Percentiles rank a stretch among this genome's conserved stretches.
Conservation (phyloP, 1,140 invertebrate species). For the Megathymus violae region DNA sequence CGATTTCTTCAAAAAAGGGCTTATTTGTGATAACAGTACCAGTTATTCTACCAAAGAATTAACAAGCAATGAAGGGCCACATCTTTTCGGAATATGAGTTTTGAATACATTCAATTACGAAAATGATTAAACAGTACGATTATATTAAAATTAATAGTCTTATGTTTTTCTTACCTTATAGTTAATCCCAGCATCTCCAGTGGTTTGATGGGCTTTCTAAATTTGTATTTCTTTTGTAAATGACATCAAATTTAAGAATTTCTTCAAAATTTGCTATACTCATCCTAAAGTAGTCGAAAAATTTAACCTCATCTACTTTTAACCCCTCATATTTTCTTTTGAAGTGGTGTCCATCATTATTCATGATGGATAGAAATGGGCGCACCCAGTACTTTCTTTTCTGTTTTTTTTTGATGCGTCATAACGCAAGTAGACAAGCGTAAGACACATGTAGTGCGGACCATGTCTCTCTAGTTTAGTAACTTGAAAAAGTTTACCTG, state of each 20-base stretch:
- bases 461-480: constrained; percentile 5
- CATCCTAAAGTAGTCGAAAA: constrained; percentile 36
- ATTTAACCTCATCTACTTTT: constrained; percentile 30
- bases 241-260: constrained; percentile 28
- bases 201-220: constrained; percentile 26
- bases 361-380: constrained; percentile 25
- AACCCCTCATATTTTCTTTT: constrained; percentile 29
- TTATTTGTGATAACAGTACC: no score
- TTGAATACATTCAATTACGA: constrained; percentile 23
- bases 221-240: constrained; percentile 27
- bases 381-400: constrained; percentile 28
- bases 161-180: constrained; percentile 26
- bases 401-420: constrained; percentile 18
- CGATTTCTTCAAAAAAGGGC: no score
- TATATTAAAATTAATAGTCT: background rate
- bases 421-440: no score
- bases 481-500: no score
- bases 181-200: constrained; percentile 35
- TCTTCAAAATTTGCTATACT: constrained; percentile 31
- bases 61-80: no score
- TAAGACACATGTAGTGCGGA: no score
- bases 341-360: constrained; percentile 23
- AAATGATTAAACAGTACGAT: constrained; percentile 23
- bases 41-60: no score
- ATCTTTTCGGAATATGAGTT: constrained; percentile 27